Evolutionary conservation across 2,113 vertebrate genomes (phyloP), one percentile per base, ranked within the genome.

Genomic region (Helogale parvula): DNA sequence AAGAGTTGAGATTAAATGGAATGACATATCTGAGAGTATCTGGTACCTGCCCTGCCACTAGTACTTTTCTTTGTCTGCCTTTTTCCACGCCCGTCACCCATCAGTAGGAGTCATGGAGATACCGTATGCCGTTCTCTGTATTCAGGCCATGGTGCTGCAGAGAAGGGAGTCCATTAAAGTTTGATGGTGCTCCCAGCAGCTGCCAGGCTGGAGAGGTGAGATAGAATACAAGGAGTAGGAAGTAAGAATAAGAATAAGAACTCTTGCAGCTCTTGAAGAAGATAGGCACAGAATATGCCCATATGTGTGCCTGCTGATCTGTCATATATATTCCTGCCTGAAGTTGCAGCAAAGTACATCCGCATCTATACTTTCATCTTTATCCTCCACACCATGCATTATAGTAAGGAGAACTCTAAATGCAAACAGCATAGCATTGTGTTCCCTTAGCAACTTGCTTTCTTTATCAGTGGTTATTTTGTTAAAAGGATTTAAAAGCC

Each of bases 131-230:
- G 21, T 66, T 71, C 69, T 95, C 77, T 91, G 16, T 93, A 87
- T 97, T 98, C 97, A 90, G 72, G 35, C 57, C 7, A 0, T 6
- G 3, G 60, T 66, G 23, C 38, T 82, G 33, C 60, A 54, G 76
- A 95, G 92, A 66, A 95, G 65, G 71, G 81, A 89, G 38, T 66
- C 84, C 71, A 83, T 94, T 95, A 85, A 98, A 94, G 52, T 84
- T 88, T 85, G 85, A 88, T 84, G 21, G 41, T 69, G 50, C 27
- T 91, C 45, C 69, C 0, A 12, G 85, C 86, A 92, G 50, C 57
- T 90, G 50, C 38, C 16, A 47, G 45, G 47, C 57, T 54, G 57
- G 71, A 90, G 65, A 35, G 27, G 35, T 52, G 38, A 69, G 57
- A 71, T 68, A 74, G 66, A 82, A 93, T 65, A 52, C 57, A 79